Conservation (phyloP, 1,140 invertebrate species). For the Psilanteris sp. region DNA sequence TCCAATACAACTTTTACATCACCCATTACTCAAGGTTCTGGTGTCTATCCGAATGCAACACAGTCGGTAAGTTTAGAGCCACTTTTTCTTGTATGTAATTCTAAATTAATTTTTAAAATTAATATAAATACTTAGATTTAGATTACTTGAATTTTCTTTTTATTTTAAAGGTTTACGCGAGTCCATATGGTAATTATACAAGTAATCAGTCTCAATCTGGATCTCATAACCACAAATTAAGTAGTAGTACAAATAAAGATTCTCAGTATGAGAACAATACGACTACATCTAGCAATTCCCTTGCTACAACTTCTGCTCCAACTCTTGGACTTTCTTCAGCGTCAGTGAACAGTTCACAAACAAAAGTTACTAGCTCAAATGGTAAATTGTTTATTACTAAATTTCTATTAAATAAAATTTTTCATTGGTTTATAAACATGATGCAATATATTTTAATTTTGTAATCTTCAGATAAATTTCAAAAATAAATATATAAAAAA, state of each 20-base stretch:
- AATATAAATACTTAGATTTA: too few relatives aligned
- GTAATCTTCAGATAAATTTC: too few relatives aligned
- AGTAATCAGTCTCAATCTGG: slow-evolving; percentile 70
- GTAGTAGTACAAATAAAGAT: slow-evolving; percentile 77
- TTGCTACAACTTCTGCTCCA: slow-evolving; percentile 79
- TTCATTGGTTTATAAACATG: too few relatives aligned
- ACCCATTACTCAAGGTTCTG: slow-evolving; percentile 75
- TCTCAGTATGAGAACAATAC: slow-evolving; percentile 81
- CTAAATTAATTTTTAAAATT: too few relatives aligned
- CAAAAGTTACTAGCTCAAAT: slow-evolving; percentile 79
- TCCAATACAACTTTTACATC: slow-evolving; percentile 76
- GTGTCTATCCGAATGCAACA: slow-evolving; percentile 74
- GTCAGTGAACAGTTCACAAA: slow-evolving; percentile 77
- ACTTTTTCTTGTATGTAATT: too few relatives aligned
- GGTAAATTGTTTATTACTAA: too few relatives aligned
- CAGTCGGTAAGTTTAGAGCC: slow-evolving; percentile 73
- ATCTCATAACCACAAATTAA: slow-evolving; percentile 80
- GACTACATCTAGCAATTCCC: slow-evolving; percentile 77
- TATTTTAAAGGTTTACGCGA: slow-evolving; percentile 72
- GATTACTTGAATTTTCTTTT: too few relatives aligned
- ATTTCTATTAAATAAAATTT: too few relatives aligned
- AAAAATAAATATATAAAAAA: too few relatives aligned
- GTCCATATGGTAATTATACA: slow-evolving; percentile 74
- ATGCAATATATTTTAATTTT: background rate
- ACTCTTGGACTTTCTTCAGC: slow-evolving; percentile 78